These are phyloP conservation scores for Thymelicus acteon DNA, from an alignment of 2,888 invertebrate species.

Conservation along the genomic window DNA sequence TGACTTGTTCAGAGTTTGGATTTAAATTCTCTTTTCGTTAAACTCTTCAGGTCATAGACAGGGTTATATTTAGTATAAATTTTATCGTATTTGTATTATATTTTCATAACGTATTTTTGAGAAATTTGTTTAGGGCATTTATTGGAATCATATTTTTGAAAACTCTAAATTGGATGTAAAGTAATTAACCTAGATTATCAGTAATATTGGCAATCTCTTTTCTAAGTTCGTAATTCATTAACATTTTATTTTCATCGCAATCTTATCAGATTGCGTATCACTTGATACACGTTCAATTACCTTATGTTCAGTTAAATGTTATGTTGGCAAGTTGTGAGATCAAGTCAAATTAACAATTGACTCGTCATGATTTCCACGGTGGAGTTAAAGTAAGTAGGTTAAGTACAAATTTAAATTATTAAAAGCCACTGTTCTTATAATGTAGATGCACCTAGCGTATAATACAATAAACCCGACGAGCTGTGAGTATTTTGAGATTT, in stretches of 20 bases:
- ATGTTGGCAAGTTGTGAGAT: constrained; percentile 35
- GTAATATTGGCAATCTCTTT: constrained; percentile 64
- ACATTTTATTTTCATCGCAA: constrained; percentile 29
- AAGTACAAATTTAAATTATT: constrained; percentile 84
- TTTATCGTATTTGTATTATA: constrained; percentile 85
- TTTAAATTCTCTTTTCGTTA: constrained; percentile 67
- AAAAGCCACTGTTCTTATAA: constrained; percentile 84
- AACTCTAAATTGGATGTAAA: constrained; percentile 77
- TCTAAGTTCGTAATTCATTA: constrained; percentile 50
- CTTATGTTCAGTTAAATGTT: constrained; percentile 48
- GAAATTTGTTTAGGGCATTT: constrained; percentile 82
- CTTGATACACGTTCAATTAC: constrained; percentile 33
- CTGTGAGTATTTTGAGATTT: constrained; percentile 85
- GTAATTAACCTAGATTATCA: constrained; percentile 74
- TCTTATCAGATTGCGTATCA: constrained; percentile 21
- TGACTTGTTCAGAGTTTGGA: constrained; percentile 80
- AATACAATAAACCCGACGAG: constrained; percentile 84
- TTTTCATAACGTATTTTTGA: constrained; percentile 85
- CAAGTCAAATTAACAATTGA: constrained; percentile 42
- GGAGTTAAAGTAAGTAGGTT: constrained; percentile 76
- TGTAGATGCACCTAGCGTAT: constrained; percentile 83
- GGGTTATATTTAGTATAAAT: constrained; percentile 85
- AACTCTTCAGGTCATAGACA: constrained; percentile 85
- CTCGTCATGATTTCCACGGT: constrained; percentile 64
- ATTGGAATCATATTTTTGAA: constrained; percentile 84